Evolutionary conservation across 2,797 vertebrate species (phyloP), one percentile per base, ranked within the genome.

Genomic region (Coluber constrictor): DNA sequence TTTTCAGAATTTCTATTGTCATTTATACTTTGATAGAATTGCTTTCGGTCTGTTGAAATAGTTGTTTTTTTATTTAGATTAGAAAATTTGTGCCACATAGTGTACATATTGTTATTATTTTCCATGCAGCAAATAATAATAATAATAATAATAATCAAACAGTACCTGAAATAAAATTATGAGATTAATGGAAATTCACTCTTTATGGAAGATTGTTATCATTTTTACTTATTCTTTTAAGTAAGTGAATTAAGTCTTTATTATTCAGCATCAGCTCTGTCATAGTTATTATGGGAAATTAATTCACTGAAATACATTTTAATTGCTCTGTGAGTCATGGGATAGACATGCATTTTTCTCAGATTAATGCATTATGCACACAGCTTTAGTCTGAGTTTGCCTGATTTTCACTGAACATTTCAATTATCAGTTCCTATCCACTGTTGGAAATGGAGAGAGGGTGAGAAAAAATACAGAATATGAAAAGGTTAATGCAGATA

Each of bases 161-260:
- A 70, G 89, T 90, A 94, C 93, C 95, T 96, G 91, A 97, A 97
- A 89, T 94, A 94, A 97, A 97, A 97, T 79, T 89, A 93, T 91
- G 83, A 95, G 93, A 95, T 90, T 94, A 51, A 29, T 90, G 96
- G 95, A 95, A 90, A 91, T 88, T 89, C 87, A 95, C 90, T 23
- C 0, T 96, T 70, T 87, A 37, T 63, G 20, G 90, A 92, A 96
- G 94, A 93, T 87, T 70, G 56, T 91, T 15, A 94, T 94, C 63
- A 95, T 92, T 95, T 70, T 94, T 92, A 5, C 54, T 96, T 94
- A 94, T 93, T 90, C 94, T 25, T 94, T 93, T 94, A 95, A 93
- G 90, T 59, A 57, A 59, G 56, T 89, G 92, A 95, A 94, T 70
- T 93, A 94, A 94, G 86, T 94, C 37, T 88, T 61, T 94, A 88